phyloP scores from a whole-genome alignment of 2,113 vertebrate species.

The Sitta europaea region DNA sequence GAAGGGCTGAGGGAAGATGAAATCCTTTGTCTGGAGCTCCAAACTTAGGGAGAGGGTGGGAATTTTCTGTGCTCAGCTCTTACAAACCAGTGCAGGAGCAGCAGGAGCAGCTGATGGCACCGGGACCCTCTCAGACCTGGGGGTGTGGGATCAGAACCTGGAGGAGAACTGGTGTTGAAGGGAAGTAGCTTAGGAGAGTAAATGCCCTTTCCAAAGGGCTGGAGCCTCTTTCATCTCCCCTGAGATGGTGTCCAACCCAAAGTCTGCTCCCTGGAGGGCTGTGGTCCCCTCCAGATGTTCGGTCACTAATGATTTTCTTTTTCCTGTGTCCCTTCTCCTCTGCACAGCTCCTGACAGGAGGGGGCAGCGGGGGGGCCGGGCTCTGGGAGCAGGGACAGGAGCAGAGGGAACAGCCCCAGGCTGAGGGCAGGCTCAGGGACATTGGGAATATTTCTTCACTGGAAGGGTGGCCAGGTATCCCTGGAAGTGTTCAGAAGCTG shows the following conservation, averaged over 20 bases:
- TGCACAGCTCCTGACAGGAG: background rate
- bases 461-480: background rate
- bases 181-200: background rate
- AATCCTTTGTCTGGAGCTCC: background rate
- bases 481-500: background rate
- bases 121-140: background rate
- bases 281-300: background rate
- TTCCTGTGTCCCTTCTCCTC: background rate
- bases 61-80: background rate
- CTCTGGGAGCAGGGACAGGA: background rate
- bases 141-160: background rate
- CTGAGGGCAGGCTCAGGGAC: background rate
- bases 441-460: background rate
- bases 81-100: background rate
- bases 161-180: background rate
- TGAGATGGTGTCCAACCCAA: too few species aligned
- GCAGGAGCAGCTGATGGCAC: background rate
- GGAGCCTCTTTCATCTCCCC: background rate
- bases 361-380: background rate
- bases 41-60: background rate
- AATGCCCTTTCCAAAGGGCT: background rate
- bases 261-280: background rate
- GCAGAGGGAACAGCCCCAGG: background rate
- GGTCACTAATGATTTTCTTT: background rate
- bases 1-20: background rate